Conservation (phyloP, 2,888 invertebrate species). For the Laothoe populi region DNA sequence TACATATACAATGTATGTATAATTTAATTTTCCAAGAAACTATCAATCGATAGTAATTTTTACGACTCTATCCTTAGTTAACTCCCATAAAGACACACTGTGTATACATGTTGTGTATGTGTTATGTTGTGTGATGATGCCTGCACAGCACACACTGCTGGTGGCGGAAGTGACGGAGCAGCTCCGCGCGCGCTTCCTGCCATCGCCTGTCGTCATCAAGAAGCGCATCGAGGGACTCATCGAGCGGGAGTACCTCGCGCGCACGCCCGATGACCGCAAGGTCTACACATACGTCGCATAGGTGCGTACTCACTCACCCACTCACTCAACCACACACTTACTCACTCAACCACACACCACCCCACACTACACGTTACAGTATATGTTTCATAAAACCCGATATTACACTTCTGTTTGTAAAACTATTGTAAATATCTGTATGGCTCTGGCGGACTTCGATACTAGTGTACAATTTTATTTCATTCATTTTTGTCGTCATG, state of each 20-base stretch:
- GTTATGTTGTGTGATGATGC: constrained; percentile 25
- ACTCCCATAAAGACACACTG: too few relatives aligned
- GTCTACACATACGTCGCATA: constrained; percentile 98
- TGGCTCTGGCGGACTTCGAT: constrained; percentile 58
- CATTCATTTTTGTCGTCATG: constrained; percentile 73
- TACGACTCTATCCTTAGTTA: too few relatives aligned
- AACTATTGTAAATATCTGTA: constrained; percentile 76
- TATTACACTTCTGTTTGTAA: constrained; percentile 44
- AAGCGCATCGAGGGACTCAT: constrained; percentile 99
- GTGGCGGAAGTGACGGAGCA: constrained; percentile 99
- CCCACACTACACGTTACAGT: background rate
- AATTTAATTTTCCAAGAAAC: too few relatives aligned
- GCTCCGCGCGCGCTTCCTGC: constrained; percentile 97
- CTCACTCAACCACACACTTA: constrained; percentile 28
- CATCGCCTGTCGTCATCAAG: constrained; percentile 99
- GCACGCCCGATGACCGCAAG: constrained; percentile 98
- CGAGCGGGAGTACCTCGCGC: constrained; percentile 98
- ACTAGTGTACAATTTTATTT: constrained; percentile 63
- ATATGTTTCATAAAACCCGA: background rate
- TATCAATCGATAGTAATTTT: too few relatives aligned
- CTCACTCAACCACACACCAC: constrained; percentile 24
- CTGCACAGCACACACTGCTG: constrained; percentile 92
- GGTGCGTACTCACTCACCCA: too few relatives aligned
- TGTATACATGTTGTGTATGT: constrained; percentile 26
- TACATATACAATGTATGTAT: too few relatives aligned